Percentiles rank a stretch among this genome's conserved stretches.
These are phyloP conservation scores for Cheilosia impressa DNA, from an alignment of 2,888 invertebrate genomes.

Conservation along the genomic window DNA sequence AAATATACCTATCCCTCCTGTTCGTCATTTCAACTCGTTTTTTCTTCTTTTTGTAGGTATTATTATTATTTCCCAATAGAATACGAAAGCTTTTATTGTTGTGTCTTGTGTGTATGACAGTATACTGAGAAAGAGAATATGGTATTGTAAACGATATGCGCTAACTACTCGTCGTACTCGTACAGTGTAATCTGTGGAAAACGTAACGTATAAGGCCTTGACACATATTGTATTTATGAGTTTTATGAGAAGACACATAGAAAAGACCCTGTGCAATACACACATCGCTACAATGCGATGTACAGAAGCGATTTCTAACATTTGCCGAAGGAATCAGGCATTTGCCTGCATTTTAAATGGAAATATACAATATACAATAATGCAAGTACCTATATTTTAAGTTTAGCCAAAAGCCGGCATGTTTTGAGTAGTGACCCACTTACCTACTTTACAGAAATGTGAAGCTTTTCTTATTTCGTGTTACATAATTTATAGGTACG, in stretches of 20 bases:
- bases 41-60: not conserved
- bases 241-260: slow-evolving; percentile 9
- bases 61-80: slow-evolving; percentile 57
- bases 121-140: slow-evolving; percentile 25
- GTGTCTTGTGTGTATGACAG: slow-evolving; percentile 51
- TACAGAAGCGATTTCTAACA: slow-evolving; percentile 19
- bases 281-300: not conserved
- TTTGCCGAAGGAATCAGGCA: slow-evolving; percentile 15
- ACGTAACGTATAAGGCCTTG: slow-evolving; percentile 71
- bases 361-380: slow-evolving; percentile 24
- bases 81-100: slow-evolving; percentile 56
- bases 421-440: slow-evolving; percentile 86
- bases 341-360: not conserved
- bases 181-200: slow-evolving; percentile 49
- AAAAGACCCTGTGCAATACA: slow-evolving; percentile 29
- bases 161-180: slow-evolving; percentile 11
- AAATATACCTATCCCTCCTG: slow-evolving; percentile 68
- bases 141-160: slow-evolving; percentile 32
- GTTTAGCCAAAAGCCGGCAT: slow-evolving; percentile 55
- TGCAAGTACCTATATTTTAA: slow-evolving; percentile 19
- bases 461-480: slow-evolving; percentile 78
- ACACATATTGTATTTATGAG: slow-evolving; percentile 63
- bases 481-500: slow-evolving; percentile 74
- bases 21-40: slow-evolving; percentile 59
- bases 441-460: slow-evolving; percentile 89